Percentiles rank a stretch among this genome's conserved stretches.
These are phyloP conservation scores for Archips crataeganus DNA, from an alignment of 2,888 invertebrate species.

Conservation along the genomic window DNA sequence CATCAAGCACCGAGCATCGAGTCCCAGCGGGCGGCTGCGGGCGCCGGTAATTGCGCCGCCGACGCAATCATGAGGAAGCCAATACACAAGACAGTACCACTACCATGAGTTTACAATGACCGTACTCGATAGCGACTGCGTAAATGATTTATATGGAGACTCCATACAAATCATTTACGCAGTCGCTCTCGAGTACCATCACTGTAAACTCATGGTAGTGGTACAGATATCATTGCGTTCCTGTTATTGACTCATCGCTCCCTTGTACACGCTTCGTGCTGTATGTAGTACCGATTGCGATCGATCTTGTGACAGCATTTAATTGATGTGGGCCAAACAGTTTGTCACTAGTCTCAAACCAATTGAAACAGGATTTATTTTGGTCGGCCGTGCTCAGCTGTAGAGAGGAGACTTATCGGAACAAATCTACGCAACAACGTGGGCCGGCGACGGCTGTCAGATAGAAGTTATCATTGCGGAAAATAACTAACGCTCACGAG, in stretches of 20 bases:
- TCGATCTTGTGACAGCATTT: not conserved
- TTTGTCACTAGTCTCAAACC: not conserved
- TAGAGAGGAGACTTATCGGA: not conserved
- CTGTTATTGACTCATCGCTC: not conserved
- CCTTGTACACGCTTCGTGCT: not conserved
- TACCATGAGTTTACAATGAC: too few species aligned
- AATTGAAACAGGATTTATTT: not conserved
- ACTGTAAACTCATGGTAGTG: too few species aligned
- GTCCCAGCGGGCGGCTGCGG: not conserved
- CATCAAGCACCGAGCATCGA: not conserved
- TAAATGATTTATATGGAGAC: too few species aligned
- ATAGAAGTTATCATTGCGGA: not conserved
- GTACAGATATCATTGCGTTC: constrained; percentile 1
- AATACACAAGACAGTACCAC: constrained; percentile 1
- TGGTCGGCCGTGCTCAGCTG: not conserved
- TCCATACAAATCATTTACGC: too few species aligned
- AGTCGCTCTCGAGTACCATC: too few species aligned
- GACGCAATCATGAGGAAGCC: constrained; percentile 5
- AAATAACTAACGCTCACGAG: constrained; percentile 7
- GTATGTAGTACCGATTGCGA: not conserved
- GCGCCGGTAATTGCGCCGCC: not conserved
- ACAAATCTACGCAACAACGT: not conserved
- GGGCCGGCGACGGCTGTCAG: not conserved
- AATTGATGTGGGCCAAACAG: constrained; percentile 4
- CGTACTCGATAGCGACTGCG: too few species aligned